Conservation (phyloP, 2,797 vertebrate genomes). For the Chaetodon trifasciatus region DNA sequence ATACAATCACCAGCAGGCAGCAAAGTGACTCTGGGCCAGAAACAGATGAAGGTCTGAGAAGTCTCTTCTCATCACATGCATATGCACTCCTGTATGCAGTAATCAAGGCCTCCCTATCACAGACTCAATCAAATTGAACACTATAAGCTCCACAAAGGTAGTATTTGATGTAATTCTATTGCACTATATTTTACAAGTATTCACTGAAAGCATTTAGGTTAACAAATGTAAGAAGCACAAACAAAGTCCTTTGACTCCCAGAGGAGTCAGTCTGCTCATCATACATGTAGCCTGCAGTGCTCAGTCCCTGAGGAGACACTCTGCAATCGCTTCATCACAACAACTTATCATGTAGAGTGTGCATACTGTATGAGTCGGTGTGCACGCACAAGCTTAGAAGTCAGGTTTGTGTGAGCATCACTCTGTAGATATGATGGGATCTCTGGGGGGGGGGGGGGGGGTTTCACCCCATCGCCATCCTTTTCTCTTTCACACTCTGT, state of each 20-base stretch:
- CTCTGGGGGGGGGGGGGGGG: conserved; percentile 49
- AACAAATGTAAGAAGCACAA: neutral
- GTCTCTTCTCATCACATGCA: neutral
- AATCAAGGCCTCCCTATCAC: neutral
- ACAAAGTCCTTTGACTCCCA: conserved; percentile 11
- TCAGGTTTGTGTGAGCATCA: conserved; percentile 16
- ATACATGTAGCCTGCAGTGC: neutral
- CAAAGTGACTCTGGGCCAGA: neutral
- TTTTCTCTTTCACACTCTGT: conserved; percentile 25
- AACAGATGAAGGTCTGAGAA: neutral
- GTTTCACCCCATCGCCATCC: conserved; percentile 19
- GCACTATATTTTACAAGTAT: neutral
- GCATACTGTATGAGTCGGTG: conserved; percentile 12
- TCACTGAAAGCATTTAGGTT: neutral
- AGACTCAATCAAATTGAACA: neutral
- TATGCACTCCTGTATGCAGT: neutral
- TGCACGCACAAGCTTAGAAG: conserved; percentile 9
- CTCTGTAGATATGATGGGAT: conserved; percentile 41
- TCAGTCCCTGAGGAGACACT: conserved; percentile 36
- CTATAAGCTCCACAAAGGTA: neutral
- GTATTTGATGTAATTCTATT: neutral
- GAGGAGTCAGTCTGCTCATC: conserved; percentile 6
- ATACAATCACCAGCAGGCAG: neutral
- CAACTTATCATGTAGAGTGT: conserved; percentile 14
- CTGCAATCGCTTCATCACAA: conserved; percentile 49